Conservation (phyloP, 2,113 vertebrate genomes). For the Hepsetus odoe region DNA sequence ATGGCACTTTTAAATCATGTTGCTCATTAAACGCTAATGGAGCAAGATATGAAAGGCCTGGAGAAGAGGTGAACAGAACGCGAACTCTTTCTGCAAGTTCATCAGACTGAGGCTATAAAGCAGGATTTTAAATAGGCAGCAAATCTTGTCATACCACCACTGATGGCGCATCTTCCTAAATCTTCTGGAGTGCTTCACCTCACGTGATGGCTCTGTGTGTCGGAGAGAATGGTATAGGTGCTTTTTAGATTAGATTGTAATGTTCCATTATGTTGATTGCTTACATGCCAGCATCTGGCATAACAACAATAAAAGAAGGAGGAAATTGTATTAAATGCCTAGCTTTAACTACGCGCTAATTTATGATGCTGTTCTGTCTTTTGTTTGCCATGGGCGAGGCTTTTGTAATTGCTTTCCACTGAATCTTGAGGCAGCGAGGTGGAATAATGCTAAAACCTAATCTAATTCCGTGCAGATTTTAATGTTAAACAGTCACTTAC, state of each 20-base stretch:
- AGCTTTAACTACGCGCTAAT: conserved; percentile 67
- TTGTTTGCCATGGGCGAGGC: conserved; percentile 47
- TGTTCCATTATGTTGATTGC: conserved; percentile 77
- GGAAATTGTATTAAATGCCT: conserved; percentile 65
- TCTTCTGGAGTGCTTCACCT: conserved; percentile 50
- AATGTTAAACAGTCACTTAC: conserved; percentile 70
- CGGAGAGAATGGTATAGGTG: conserved; percentile 54
- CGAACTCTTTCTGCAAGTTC: conserved; percentile 49
- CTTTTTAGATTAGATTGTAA: conserved; percentile 66
- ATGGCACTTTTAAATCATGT: conserved; percentile 50
- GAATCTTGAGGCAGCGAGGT: conserved; percentile 65
- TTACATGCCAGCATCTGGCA: conserved; percentile 64
- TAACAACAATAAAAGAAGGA: conserved; percentile 62
- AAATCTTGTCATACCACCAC: conserved; percentile 48
- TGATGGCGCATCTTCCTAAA: conserved; percentile 43
- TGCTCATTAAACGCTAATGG: conserved; percentile 59
- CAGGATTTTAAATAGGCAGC: conserved; percentile 51
- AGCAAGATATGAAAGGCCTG: conserved; percentile 41
- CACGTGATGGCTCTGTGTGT: conserved; percentile 33
- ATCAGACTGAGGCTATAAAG: conserved; percentile 47
- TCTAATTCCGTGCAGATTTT: conserved; percentile 67
- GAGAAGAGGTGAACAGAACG: conserved; percentile 48
- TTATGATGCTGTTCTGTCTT: conserved; percentile 52
- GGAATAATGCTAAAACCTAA: conserved; percentile 72
- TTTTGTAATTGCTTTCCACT: conserved; percentile 58